Evolutionary conservation across 2,797 vertebrate species (phyloP).

Genomic region (Gadopsis marmoratus): DNA sequence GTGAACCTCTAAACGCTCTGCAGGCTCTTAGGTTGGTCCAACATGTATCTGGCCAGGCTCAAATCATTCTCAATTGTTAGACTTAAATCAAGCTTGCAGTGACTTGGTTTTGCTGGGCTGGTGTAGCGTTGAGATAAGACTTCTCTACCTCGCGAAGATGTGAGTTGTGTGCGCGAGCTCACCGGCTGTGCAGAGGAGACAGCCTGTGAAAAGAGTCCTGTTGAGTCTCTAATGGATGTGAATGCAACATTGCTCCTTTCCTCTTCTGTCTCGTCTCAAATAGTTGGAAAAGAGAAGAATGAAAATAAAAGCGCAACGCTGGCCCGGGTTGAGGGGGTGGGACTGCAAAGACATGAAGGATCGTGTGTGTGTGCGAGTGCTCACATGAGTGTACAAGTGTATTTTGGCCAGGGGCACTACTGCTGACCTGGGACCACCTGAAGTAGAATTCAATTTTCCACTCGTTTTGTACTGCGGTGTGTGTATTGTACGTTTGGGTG

Average conservation of each 20-base stretch:
- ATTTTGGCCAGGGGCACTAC: constrained; percentile 61
- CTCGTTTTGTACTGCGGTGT: constrained; percentile 52
- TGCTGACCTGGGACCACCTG: constrained; percentile 74
- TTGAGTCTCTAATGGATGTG: constrained; percentile 71
- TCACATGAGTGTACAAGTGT: constrained; percentile 40
- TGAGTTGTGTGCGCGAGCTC: constrained; percentile 36
- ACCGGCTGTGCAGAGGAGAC: constrained; percentile 59
- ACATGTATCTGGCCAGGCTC: background rate
- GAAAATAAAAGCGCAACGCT: constrained; percentile 32
- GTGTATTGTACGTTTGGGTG: constrained; percentile 63
- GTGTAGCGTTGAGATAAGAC: constrained; percentile 31
- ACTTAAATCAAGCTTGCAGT: constrained; percentile 11
- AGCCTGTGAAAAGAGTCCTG: constrained; percentile 58
- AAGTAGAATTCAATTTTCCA: constrained; percentile 76
- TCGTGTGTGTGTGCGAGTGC: constrained; percentile 30
- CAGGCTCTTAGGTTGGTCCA: background rate
- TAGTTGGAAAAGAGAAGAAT: constrained; percentile 44
- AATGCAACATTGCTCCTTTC: constrained; percentile 64
- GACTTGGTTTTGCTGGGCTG: background rate
- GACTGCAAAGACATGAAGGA: constrained; percentile 44
- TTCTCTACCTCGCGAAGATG: constrained; percentile 9
- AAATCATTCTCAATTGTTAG: background rate
- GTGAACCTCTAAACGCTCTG: background rate
- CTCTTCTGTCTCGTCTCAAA: constrained; percentile 52
- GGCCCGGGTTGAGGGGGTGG: constrained; percentile 18